These are phyloP conservation scores for Clistopyga incitator DNA, from an alignment of 2,888 invertebrate genomes.

Conservation along the genomic window DNA sequence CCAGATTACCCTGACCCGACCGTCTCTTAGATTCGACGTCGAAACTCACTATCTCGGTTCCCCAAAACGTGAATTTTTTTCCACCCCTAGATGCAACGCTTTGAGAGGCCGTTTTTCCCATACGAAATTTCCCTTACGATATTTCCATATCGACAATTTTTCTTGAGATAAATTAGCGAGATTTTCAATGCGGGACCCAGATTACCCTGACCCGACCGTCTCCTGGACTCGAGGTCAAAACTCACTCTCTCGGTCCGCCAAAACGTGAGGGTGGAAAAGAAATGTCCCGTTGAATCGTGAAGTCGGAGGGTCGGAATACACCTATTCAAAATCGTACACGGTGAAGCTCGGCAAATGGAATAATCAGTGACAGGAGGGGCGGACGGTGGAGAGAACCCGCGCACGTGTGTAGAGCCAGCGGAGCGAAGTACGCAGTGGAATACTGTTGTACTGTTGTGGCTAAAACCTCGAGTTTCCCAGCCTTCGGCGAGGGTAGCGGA, in stretches of 20 bases:
- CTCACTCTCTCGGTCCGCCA: constrained; percentile 1
- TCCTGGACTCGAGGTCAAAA: not conserved
- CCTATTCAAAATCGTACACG: constrained; percentile 78
- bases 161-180: not conserved
- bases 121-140: no score
- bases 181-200: not conserved
- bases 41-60: constrained; percentile 3
- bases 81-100: no score
- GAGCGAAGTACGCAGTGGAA: constrained; percentile 75
- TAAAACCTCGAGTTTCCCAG: not conserved
- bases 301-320: constrained; percentile 68
- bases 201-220: not conserved
- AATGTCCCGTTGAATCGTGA: constrained; percentile 36
- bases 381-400: not conserved
- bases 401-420: not conserved
- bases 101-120: no score
- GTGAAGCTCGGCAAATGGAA: constrained; percentile 79
- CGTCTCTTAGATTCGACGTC: not conserved
- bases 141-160: not conserved
- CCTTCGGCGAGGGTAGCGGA: not conserved
- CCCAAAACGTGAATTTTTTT: not conserved
- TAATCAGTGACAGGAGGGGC: constrained; percentile 79
- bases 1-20: no score
- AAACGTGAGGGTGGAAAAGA: not conserved
- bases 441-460: constrained; percentile 42